Percentiles rank a stretch among this genome's conserved stretches.
Conservation (phyloP, 1,140 invertebrate genomes). For the Eulimnadia texana region DNA sequence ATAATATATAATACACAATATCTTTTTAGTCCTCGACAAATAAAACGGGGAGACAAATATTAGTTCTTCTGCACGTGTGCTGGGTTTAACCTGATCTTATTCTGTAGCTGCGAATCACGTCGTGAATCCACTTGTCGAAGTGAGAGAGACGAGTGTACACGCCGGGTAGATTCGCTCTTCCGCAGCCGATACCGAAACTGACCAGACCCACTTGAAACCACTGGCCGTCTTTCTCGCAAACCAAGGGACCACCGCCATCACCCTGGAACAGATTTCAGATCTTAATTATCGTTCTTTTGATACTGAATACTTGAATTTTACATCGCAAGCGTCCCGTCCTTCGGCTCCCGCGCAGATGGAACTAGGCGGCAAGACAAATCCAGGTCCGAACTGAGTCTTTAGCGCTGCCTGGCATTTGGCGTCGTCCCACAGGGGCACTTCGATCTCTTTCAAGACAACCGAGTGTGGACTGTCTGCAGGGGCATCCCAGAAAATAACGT, state of each 20-base stretch:
- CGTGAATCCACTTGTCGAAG: conserved; percentile 30
- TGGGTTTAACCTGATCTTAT: conserved; percentile 2
- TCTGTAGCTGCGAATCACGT: conserved; percentile 15
- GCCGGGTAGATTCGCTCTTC: conserved; percentile 37
- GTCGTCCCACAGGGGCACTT: conserved; percentile 32
- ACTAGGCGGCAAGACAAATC: conserved; percentile 30
- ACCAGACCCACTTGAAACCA: conserved; percentile 44
- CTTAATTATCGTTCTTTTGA: not conserved
- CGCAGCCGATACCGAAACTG: conserved; percentile 48
- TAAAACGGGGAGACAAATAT: too few species aligned
- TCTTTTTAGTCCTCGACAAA: too few species aligned
- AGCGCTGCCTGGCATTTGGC: conserved; percentile 29
- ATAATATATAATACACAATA: too few species aligned
- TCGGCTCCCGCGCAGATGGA: conserved; percentile 39
- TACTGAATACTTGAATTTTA: conserved; percentile 20
- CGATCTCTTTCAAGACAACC: conserved; percentile 33
- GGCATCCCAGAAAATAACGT: conserved; percentile 11
- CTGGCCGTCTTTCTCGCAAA: conserved; percentile 38
- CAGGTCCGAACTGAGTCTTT: conserved; percentile 29
- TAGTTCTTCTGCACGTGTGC: not conserved
- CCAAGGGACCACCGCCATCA: conserved; percentile 50
- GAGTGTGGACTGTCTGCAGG: conserved; percentile 29
- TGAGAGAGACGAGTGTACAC: conserved; percentile 42
- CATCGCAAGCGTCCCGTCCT: conserved; percentile 34
- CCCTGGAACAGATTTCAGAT: conserved; percentile 33